A percentile compares a stretch with the other conserved stretches of the same genome.
These are phyloP conservation scores for Eupithecia exiguata DNA, from an alignment of 2,888 invertebrate genomes.

Conservation along the genomic window DNA sequence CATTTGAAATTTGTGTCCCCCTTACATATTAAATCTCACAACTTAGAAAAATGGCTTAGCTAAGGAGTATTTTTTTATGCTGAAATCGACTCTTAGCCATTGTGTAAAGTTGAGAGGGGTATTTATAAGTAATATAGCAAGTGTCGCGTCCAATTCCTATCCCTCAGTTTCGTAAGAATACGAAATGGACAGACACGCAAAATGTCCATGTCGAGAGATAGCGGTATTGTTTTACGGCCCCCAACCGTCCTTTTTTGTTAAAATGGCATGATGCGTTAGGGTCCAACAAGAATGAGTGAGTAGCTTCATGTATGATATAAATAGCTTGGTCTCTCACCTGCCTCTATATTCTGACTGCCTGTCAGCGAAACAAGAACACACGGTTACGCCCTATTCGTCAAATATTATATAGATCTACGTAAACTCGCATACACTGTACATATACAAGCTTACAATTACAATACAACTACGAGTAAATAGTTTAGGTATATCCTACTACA, in stretches of 20 bases:
- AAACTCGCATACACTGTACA: conserved; percentile 36
- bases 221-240: background rate
- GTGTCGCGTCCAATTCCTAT: background rate
- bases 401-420: conserved; percentile 37
- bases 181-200: background rate
- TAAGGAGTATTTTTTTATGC: background rate
- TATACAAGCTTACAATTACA: conserved; percentile 31
- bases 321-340: conserved; percentile 72
- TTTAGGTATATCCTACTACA: background rate
- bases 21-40: background rate
- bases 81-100: background rate
- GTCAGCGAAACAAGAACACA: conserved; percentile 77
- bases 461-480: conserved; percentile 4
- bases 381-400: conserved; percentile 52
- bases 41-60: background rate
- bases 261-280: conserved; percentile 2
- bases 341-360: conserved; percentile 71
- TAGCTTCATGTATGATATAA: conserved; percentile 17
- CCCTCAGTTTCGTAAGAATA: background rate
- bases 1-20: background rate
- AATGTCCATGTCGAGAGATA: background rate
- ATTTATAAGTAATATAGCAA: background rate
- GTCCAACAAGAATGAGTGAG: background rate
- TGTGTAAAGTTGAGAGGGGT: background rate
- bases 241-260: background rate